These are phyloP conservation scores for Lepidocyrtinus sp. DNA, from an alignment of 2,888 invertebrate species.

Conservation along the genomic window DNA sequence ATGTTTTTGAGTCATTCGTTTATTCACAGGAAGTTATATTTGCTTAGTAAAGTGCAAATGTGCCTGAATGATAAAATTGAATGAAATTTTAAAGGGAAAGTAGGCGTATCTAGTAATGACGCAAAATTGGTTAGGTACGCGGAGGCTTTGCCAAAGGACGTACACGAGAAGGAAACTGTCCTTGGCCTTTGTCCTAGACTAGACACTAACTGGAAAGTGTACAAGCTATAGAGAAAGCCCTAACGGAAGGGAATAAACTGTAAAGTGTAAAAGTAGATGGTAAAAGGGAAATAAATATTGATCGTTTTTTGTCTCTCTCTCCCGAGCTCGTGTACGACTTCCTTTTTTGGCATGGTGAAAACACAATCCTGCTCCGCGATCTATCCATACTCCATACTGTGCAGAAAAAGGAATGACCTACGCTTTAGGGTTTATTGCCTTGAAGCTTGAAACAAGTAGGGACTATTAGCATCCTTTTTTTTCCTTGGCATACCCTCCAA, in stretches of 20 bases:
- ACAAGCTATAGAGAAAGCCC: background rate
- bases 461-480: background rate
- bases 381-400: too few species aligned
- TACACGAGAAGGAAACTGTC: constrained; percentile 45
- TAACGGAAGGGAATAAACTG: background rate
- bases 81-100: constrained; percentile 4
- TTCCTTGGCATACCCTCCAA: too few species aligned
- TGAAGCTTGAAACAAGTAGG: background rate
- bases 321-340: background rate
- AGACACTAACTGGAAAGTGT: background rate
- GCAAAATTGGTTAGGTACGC: background rate
- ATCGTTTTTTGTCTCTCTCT: constrained; percentile 42
- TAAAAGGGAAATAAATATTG: constrained; percentile 32
- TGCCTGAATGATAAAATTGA: too few species aligned
- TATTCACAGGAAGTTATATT: too few species aligned
- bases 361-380: background rate
- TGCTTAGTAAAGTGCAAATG: too few species aligned
- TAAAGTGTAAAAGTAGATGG: background rate
- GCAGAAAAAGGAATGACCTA: constrained; percentile 14
- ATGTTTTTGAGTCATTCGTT: too few species aligned
- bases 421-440: constrained; percentile 6
- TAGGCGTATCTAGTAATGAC: background rate
- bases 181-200: constrained; percentile 57
- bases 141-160: constrained; percentile 16
- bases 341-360: background rate